These are phyloP conservation scores for Pachypeltis micranthus DNA, from an alignment of 1,140 invertebrate species.

Conservation along the genomic window DNA sequence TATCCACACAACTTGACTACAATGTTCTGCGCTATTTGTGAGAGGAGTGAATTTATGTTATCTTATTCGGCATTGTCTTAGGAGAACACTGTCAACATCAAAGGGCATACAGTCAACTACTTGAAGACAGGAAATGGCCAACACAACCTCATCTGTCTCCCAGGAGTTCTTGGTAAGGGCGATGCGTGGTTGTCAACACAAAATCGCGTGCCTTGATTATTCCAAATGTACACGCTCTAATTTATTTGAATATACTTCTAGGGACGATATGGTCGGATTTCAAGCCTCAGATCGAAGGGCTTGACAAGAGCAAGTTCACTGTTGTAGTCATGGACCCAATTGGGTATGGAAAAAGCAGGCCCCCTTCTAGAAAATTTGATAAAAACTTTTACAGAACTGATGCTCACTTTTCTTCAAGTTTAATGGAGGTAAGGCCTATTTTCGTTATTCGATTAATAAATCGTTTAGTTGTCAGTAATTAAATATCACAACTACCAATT, in stretches of 20 bases:
- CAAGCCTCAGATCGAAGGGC: slow-evolving; percentile 58
- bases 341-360: slow-evolving; percentile 73
- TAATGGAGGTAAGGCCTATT: slow-evolving; percentile 54
- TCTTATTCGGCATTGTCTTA: no score
- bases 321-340: slow-evolving; percentile 78
- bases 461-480: no score
- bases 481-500: no score
- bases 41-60: neutral
- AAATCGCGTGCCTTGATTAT: slow-evolving; percentile 5
- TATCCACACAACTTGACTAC: no score
- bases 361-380: slow-evolving; percentile 57
- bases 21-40: no score
- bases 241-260: slow-evolving; percentile 27
- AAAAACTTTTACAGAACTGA: slow-evolving; percentile 61
- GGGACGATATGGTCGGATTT: slow-evolving; percentile 68
- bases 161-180: slow-evolving; percentile 59
- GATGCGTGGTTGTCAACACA: no score
- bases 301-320: slow-evolving; percentile 56
- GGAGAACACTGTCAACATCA: slow-evolving; percentile 43
- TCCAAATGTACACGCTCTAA: no score
- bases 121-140: slow-evolving; percentile 55
- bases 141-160: slow-evolving; percentile 56
- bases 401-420: slow-evolving; percentile 39
- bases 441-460: no score
- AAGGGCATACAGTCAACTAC: slow-evolving; percentile 53